phyloP scores from a whole-genome alignment of 2,797 vertebrate species.

The Gymnothorax reevesii region DNA sequence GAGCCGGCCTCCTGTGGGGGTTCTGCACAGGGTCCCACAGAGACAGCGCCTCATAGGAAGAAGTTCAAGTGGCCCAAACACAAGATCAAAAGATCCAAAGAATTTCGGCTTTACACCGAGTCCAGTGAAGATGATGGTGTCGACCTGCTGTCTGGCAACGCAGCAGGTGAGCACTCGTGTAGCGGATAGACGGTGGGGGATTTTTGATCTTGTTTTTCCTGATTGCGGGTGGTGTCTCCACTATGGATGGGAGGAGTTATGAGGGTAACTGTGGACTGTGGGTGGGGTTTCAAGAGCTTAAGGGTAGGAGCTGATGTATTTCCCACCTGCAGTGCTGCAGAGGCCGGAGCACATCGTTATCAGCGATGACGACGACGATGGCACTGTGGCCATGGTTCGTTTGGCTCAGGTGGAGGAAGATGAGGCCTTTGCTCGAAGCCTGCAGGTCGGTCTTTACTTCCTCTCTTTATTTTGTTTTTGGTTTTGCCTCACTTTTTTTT shows the following conservation, averaged over 20 bases:
- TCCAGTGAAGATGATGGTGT: neutral
- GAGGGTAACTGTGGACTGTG: neutral
- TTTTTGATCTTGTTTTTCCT: neutral
- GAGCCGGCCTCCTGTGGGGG: conserved; percentile 2
- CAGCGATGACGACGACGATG: conserved; percentile 65
- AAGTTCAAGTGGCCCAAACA: conserved; percentile 16
- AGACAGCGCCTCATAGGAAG: conserved; percentile 19
- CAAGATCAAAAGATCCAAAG: conserved; percentile 32
- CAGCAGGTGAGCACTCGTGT: neutral
- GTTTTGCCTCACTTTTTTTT: too few relatives aligned
- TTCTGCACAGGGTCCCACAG: neutral
- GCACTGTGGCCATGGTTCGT: conserved; percentile 53
- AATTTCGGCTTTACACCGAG: neutral
- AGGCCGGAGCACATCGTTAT: conserved; percentile 61
- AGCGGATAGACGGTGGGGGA: neutral
- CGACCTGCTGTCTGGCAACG: neutral
- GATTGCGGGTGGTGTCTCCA: neutral
- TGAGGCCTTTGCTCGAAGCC: conserved; percentile 66
- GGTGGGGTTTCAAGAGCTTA: conserved; percentile 3
- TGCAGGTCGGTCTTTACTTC: conserved; percentile 63
- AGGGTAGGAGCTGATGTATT: neutral
- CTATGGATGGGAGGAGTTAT: conserved; percentile 47
- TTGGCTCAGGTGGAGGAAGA: conserved; percentile 70
- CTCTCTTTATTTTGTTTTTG: neutral
- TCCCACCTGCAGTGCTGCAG: neutral